Base-by-base conservation (phyloP, 2,113 vertebrate genomes). In the Leucopsar rothschildi region DNA sequence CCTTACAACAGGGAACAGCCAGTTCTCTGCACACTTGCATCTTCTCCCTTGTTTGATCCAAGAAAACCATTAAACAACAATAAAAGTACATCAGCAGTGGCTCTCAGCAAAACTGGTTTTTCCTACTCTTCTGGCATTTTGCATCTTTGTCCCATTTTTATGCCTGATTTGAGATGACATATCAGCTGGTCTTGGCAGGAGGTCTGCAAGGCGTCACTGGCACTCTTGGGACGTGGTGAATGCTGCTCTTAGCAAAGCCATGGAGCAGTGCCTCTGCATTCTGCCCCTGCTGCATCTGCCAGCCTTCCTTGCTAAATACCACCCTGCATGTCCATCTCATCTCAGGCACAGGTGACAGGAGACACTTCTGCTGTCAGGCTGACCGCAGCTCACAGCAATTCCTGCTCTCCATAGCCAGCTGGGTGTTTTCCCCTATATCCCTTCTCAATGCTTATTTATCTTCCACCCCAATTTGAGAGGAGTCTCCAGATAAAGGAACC, bases 91-190 rank as follows among this genome's bases (percentile, higher is more conserved):
- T 69, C 72, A 63, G 4, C 42, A 29, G 79, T 9, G n/a, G 44
- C 3, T 2, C 59, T 76, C 21, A 6, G n/a, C 79, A 90, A 75
- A 93, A 35, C 25, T 37, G 45, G 23, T 50, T 91, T 87, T 87
- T 85, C 61, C 75, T 72, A 12, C 50, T 94, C 45, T 47, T 44
- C 17, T 72, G 86, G 64, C 59, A 19, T 92, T 80, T 86, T 91
- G 86, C 81, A 28, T 61, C 81, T 91, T 89, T 84, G 47, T 86
- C 76, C 86, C 42, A 16, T 82, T 93, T 94, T 77, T 77, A 31
- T 68, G 59, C 63, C 75, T 42, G 35, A 37, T 79, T 71, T 82
- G 71, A 86, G 68, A 16, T 80, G 45, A 57, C 18, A 3, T 45
- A 20, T 83, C 50, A 17, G 59, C 86, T 73, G 50, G 35, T 73